These are phyloP conservation scores for Coelopa pilipes DNA, from an alignment of 2,888 invertebrate species.

Conservation along the genomic window DNA sequence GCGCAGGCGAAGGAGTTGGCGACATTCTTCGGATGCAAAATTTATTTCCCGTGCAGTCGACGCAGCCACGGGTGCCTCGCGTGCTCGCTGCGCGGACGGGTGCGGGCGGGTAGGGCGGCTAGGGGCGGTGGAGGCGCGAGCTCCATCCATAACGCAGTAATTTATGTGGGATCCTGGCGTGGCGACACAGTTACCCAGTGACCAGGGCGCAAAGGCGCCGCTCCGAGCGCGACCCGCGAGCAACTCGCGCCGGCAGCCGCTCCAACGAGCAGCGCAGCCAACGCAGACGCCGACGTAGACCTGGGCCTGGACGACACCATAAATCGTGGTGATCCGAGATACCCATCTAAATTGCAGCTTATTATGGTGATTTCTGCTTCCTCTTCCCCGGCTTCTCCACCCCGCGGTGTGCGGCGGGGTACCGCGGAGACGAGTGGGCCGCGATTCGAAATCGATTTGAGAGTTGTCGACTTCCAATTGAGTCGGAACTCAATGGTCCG, in stretches of 20 bases:
- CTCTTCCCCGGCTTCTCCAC: neutral
- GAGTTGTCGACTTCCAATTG: conserved; percentile 10
- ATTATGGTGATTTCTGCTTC: conserved; percentile 34
- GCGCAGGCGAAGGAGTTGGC: too few relatives aligned
- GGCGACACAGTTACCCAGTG: conserved; percentile 38
- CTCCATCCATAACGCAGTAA: too few relatives aligned
- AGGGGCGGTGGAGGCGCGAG: too few relatives aligned
- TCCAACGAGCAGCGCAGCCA: neutral
- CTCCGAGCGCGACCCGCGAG: neutral
- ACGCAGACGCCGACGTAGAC: conserved; percentile 9
- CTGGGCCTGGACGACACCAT: conserved; percentile 30
- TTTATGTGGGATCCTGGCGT: too few relatives aligned
- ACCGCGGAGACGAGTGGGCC: neutral
- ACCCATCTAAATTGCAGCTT: conserved; percentile 41
- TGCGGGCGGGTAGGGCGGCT: too few relatives aligned
- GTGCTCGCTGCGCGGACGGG: too few relatives aligned
- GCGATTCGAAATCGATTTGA: neutral
- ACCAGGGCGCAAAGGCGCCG: conserved; percentile 21
- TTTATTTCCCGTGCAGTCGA: too few relatives aligned
- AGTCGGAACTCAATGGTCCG: neutral
- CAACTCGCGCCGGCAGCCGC: neutral
- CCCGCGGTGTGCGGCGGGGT: neutral
- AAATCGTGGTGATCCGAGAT: conserved; percentile 40
- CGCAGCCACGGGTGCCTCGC: too few relatives aligned
- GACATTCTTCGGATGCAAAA: too few relatives aligned